Percentiles rank a stretch among this genome's conserved stretches.
These are phyloP conservation scores for Aramus guarauna DNA, from an alignment of 2,113 vertebrate genomes.

Conservation along the genomic window DNA sequence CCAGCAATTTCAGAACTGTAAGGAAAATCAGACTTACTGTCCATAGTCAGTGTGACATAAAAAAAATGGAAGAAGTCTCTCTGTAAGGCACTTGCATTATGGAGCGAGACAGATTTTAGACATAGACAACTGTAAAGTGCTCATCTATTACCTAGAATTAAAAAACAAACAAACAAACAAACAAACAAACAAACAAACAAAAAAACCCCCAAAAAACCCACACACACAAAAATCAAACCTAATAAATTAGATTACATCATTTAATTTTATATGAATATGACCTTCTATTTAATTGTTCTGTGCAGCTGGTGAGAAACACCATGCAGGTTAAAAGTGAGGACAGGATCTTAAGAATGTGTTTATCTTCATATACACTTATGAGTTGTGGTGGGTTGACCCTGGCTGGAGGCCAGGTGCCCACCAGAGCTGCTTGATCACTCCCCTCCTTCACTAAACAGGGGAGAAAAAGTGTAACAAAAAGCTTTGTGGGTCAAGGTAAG, in stretches of 20 bases:
- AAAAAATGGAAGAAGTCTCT: background rate
- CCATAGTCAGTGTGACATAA: background rate
- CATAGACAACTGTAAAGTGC: background rate
- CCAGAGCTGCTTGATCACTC: too few species aligned
- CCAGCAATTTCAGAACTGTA: background rate
- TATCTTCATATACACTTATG: background rate
- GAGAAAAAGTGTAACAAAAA: too few species aligned
- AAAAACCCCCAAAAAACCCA: background rate
- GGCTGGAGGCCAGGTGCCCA: too few species aligned
- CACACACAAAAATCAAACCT: background rate
- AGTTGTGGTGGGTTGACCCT: too few species aligned
- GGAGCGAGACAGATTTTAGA: background rate
- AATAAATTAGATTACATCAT: background rate
- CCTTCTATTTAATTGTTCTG: background rate
- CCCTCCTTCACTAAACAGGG: too few species aligned
- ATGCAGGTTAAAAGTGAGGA: background rate
- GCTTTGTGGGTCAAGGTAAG: too few species aligned
- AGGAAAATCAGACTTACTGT: background rate
- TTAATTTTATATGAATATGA: background rate
- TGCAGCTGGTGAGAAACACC: background rate
- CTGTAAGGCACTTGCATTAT: background rate
- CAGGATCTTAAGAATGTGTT: background rate
- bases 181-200: too few species aligned
- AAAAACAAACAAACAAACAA: background rate
- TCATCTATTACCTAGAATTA: background rate